Evolutionary conservation across 2,797 vertebrate species (phyloP).

Genomic region (Clamator glandarius): DNA sequence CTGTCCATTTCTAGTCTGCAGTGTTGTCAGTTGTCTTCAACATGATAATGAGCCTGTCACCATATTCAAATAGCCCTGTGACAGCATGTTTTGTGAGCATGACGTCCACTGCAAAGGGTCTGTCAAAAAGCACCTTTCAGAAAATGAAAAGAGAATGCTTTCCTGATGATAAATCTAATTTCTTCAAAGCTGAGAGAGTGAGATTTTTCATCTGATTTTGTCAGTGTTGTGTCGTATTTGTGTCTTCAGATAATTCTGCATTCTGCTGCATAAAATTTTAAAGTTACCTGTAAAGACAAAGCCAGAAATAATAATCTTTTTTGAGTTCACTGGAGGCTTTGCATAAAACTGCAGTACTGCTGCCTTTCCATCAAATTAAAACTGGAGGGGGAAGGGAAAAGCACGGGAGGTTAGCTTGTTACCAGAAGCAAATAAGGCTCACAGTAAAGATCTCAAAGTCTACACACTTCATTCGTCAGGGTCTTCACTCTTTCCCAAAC

Average conservation of each 20-base stretch:
- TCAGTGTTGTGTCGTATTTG: conserved; percentile 74
- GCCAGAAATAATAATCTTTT: conserved; percentile 14
- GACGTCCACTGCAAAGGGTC: conserved; percentile 84
- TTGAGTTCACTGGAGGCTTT: conserved; percentile 30
- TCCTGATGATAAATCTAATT: conserved; percentile 83
- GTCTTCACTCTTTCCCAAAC: conserved; percentile 30
- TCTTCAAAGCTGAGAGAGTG: conserved; percentile 78
- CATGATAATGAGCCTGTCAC: conserved; percentile 90
- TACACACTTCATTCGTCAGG: neutral
- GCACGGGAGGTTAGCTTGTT: conserved; percentile 11
- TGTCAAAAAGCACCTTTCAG: conserved; percentile 86
- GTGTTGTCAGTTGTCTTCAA: conserved; percentile 84
- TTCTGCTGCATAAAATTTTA: conserved; percentile 64
- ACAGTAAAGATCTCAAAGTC: conserved; percentile 5
- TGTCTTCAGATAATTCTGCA: conserved; percentile 63
- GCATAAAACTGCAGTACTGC: conserved; percentile 11
- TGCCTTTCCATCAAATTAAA: conserved; percentile 35
- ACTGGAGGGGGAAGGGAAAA: neutral
- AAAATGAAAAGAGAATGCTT: conserved; percentile 82
- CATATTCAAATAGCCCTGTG: conserved; percentile 87
- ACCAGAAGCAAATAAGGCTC: conserved; percentile 31
- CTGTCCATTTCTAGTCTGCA: conserved; percentile 81
- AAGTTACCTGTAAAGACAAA: conserved; percentile 65
- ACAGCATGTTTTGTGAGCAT: conserved; percentile 85
- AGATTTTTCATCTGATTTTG: conserved; percentile 80